Evolutionary conservation across 2,888 invertebrate species (phyloP), one percentile per base, ranked within the genome.

Genomic region (Eutolmus rufibarbis): DNA sequence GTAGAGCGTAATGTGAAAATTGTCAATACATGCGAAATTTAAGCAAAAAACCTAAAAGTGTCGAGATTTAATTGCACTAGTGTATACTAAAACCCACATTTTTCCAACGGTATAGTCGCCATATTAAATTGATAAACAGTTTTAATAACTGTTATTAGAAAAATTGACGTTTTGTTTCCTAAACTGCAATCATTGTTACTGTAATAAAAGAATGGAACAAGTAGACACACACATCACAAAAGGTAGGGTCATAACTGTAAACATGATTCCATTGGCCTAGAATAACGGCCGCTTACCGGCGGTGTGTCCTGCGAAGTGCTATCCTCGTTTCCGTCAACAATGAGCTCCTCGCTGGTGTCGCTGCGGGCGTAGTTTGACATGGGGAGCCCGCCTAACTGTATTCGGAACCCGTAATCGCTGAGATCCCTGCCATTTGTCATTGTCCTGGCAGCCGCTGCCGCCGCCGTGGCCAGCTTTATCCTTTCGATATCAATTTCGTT

Each of bases 351-450:
- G 87, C 93, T 93, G 85, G 92, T 92, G 89, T 93, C 93, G 89
- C 93, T 93, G 56, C 92, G 90, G 31, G 92, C 91, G 89, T 93
- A 93, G 89, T 91, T 92, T 40, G 91, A 91, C n/a, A 92, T 91
- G 40, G 93, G 91, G 88, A 93, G 90, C 5, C 93, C 93, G 46
- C 93, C 93, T 89, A 93, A 90, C 89, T 93, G 93, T 92, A 93
- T 93, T 91, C 93, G 91, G 90, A 93, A 93, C 51, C 93, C 93
- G 88, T 92, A 93, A 90, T 93, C 93, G 84, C 92, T 92, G 88
- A 93, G 90, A 89, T 93, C 92, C 85, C 90, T 88, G 87, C 90
- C 85, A 89, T 89, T 89, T 46, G 89, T 87, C 74, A 90, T 89
- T 77, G 89, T 88, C 40, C 89, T 88, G 12, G 89, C 91, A 5